phyloP scores from a whole-genome alignment of 2,888 invertebrate genomes.

The Chironomus riparius region DNA sequence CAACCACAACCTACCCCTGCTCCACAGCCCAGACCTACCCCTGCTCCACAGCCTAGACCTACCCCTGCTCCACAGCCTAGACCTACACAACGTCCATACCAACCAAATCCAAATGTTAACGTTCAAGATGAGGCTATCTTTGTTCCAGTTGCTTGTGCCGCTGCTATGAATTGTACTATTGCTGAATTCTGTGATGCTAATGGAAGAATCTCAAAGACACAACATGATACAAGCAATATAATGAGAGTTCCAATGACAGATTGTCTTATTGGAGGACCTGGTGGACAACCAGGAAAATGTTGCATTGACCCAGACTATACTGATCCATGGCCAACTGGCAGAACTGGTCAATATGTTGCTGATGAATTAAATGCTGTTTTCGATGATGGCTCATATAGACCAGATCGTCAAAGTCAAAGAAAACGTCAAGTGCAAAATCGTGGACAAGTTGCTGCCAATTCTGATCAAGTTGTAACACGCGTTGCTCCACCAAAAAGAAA shows the following conservation, averaged over 20 bases:
- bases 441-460: neutral
- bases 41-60: neutral
- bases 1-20: neutral
- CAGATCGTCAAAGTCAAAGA: slow-evolving; percentile 32
- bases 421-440: neutral
- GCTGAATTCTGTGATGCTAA: slow-evolving; percentile 69
- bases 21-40: neutral
- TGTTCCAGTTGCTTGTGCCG: slow-evolving; percentile 63
- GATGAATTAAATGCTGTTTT: slow-evolving; percentile 42
- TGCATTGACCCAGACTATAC: slow-evolving; percentile 79
- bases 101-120: slow-evolving; percentile 33
- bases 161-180: slow-evolving; percentile 73
- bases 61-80: neutral
- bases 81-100: neutral
- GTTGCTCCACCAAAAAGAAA: slow-evolving; percentile 8
- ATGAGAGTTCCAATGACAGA: slow-evolving; percentile 71
- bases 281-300: slow-evolving; percentile 63
- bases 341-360: slow-evolving; percentile 54
- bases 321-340: slow-evolving; percentile 81
- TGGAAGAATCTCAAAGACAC: slow-evolving; percentile 63
- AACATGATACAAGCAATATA: slow-evolving; percentile 57
- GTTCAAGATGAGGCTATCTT: slow-evolving; percentile 33
- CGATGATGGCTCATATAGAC: slow-evolving; percentile 50
- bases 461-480: slow-evolving; percentile 4
- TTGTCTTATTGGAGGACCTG: slow-evolving; percentile 59